These are phyloP conservation scores for Toxostoma redivivum DNA, from an alignment of 2,113 vertebrate genomes.

Conservation along the genomic window DNA sequence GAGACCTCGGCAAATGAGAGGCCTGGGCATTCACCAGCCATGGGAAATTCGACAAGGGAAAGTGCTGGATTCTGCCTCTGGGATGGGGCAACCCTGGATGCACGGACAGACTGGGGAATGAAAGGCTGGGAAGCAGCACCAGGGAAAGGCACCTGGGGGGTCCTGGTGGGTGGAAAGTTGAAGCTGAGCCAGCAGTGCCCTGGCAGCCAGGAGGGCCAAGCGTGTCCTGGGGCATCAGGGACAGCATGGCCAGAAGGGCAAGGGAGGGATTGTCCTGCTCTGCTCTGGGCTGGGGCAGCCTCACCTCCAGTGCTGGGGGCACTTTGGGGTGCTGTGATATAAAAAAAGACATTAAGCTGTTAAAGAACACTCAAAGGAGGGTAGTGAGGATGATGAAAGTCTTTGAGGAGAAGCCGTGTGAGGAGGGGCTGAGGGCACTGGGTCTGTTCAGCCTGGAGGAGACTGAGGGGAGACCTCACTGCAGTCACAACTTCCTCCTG, in stretches of 20 bases:
- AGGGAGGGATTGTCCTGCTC: not conserved
- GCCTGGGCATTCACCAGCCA: not conserved
- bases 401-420: not conserved
- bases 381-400: fast-evolving
- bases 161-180: not conserved
- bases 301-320: not conserved
- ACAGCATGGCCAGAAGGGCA: fast-evolving
- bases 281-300: fast-evolving
- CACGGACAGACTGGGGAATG: not conserved
- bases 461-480: not conserved
- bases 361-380: not conserved
- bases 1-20: not conserved
- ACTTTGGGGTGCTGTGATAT: not conserved
- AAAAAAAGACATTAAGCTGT: not conserved
- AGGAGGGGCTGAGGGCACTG: too few species aligned
- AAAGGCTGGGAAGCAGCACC: not conserved
- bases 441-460: not conserved
- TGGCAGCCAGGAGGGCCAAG: not conserved
- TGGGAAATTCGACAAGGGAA: not conserved
- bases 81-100: not conserved
- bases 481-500: not conserved
- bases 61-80: not conserved
- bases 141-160: not conserved
- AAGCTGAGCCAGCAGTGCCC: not conserved
- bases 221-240: not conserved